phyloP scores from a whole-genome alignment of 1,140 invertebrate species.

The Medauroidea extradentata region DNA sequence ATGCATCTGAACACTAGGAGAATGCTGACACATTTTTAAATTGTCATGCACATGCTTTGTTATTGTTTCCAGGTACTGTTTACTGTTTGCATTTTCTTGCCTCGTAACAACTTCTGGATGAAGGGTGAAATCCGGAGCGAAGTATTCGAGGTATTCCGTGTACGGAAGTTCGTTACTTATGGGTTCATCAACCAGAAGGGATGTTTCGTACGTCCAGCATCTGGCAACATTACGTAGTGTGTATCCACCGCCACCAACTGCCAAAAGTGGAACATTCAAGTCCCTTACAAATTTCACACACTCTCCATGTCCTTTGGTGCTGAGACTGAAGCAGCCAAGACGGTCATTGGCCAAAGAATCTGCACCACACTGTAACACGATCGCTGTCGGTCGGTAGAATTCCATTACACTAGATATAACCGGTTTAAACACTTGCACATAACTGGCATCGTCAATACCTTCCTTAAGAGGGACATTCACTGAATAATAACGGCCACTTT shows the following conservation, averaged over 20 bases:
- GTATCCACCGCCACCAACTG: conserved; percentile 96
- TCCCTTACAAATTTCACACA: conserved; percentile 96
- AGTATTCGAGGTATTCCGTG: conserved; percentile 93
- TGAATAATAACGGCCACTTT: conserved; percentile 90
- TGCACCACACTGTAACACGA: conserved; percentile 97
- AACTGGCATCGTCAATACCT: conserved; percentile 93
- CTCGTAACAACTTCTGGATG: conserved; percentile 83
- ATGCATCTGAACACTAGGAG: conserved; percentile 90
- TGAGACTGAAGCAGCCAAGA: conserved; percentile 83
- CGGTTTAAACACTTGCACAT: conserved; percentile 90
- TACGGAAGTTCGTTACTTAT: conserved; percentile 91
- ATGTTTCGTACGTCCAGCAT: conserved; percentile 99
- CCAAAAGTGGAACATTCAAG: conserved; percentile 87
- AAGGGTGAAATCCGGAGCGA: conserved; percentile 90
- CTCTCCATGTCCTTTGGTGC: conserved; percentile 88
- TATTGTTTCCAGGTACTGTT: conserved; percentile 85
- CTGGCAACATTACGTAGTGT: conserved; percentile 95
- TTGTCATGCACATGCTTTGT: conserved; percentile 82
- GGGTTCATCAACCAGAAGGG: conserved; percentile 82
- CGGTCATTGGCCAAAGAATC: conserved; percentile 95
- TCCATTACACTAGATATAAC: conserved; percentile 94
- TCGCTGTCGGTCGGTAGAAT: conserved; percentile 93
- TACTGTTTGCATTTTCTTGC: conserved; percentile 88
- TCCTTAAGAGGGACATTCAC: conserved; percentile 96
- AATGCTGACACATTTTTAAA: conserved; percentile 83